Evolutionary conservation across 2,797 vertebrate genomes (phyloP).

Genomic region (Synaphobranchus kaupii): DNA sequence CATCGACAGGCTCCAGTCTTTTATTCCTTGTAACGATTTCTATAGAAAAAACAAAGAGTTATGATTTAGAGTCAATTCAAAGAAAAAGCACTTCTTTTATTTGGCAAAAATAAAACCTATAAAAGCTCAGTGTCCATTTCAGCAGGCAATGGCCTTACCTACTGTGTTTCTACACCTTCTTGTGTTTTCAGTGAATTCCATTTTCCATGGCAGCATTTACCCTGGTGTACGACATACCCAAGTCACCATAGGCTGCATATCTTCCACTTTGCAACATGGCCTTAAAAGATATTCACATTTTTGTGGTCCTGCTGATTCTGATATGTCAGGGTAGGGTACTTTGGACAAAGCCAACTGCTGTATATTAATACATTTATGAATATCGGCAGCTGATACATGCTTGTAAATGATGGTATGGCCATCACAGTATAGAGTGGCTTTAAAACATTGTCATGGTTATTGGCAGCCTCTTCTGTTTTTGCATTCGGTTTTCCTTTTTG

Average conservation of each 20-base stretch:
- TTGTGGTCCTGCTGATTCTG: not conserved
- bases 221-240: not conserved
- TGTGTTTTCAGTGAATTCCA: not conserved
- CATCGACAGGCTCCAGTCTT: constrained; percentile 11
- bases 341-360: not conserved
- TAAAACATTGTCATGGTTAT: no score
- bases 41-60: constrained; percentile 1
- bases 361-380: not conserved
- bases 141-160: not conserved
- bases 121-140: not conserved
- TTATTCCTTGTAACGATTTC: constrained; percentile 6
- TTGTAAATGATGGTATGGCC: not conserved
- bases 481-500: no score
- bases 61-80: constrained; percentile 3
- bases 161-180: not conserved
- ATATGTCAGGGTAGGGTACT: not conserved
- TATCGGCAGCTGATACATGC: not conserved
- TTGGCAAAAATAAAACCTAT: not conserved
- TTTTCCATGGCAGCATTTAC: not conserved
- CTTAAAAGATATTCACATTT: not conserved
- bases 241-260: not conserved
- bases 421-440: not conserved
- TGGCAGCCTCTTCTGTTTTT: no score
- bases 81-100: constrained; percentile 5
- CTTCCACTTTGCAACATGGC: not conserved